Conservation (phyloP, 30 jellyfish, hydroid and myxozoan genomes). For the Phacellophora camtschatica region DNA sequence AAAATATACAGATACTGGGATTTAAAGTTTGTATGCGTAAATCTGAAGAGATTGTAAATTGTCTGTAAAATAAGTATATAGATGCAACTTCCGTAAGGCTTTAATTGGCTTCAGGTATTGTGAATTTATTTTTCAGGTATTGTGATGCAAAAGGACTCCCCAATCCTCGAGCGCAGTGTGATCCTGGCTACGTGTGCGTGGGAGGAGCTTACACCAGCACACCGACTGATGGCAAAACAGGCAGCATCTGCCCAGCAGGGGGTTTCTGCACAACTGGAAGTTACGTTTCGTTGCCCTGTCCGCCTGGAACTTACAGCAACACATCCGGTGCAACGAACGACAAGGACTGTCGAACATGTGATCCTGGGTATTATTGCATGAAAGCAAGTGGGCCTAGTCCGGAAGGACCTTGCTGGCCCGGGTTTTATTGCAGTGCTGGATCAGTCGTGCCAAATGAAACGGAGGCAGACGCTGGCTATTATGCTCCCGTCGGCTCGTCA, state of each 20-base stretch:
- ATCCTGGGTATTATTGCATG: slow-evolving; percentile 94
- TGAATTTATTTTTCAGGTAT: slow-evolving; percentile 71
- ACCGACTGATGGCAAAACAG: slow-evolving; percentile 96
- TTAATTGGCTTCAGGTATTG: no score
- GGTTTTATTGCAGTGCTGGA: slow-evolving; percentile 93
- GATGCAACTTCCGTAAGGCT: no score
- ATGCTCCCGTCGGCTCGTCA: slow-evolving; percentile 95
- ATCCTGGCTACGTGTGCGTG: slow-evolving; percentile 97
- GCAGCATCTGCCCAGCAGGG: slow-evolving; percentile 98
- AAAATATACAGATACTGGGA: no score
- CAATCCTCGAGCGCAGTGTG: slow-evolving; percentile 98
- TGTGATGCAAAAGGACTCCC: slow-evolving; percentile 99
- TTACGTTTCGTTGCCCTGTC: slow-evolving; percentile 83
- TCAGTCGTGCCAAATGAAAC: slow-evolving; percentile 79
- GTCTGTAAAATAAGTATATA: no score
- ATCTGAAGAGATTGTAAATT: no score
- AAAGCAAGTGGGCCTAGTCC: slow-evolving; percentile 99
- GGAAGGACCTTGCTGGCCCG: slow-evolving; percentile 98
- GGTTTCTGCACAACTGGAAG: slow-evolving; percentile 97
- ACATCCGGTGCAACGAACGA: slow-evolving; percentile 97
- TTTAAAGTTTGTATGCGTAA: no score
- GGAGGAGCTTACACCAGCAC: slow-evolving; percentile 98
- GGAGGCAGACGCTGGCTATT: slow-evolving; percentile 86
- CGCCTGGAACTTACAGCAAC: slow-evolving; percentile 97
- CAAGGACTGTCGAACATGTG: slow-evolving; percentile 97